A percentile compares a stretch with the other conserved stretches of the same genome.
Conservation (phyloP, 2,888 invertebrate species). For the Polymixis lichenea region DNA sequence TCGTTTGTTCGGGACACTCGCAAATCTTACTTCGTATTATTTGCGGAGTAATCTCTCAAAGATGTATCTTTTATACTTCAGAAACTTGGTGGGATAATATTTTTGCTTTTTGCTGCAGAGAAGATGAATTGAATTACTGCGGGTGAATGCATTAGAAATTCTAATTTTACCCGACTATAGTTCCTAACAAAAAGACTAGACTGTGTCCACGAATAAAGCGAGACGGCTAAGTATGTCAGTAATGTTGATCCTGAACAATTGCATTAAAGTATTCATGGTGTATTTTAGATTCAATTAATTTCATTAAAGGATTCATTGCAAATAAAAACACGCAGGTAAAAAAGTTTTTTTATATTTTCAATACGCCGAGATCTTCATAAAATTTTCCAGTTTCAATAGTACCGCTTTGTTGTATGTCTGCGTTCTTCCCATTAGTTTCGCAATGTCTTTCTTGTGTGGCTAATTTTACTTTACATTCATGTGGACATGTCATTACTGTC, state of each 20-base stretch:
- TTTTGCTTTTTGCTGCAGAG: conserved; percentile 54
- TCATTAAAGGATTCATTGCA: conserved; percentile 19
- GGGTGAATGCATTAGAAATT: conserved; percentile 79
- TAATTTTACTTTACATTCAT: conserved; percentile 79
- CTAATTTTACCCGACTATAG: conserved; percentile 74
- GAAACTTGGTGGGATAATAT: conserved; percentile 36
- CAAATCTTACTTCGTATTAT: conserved; percentile 73
- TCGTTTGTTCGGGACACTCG: conserved; percentile 69
- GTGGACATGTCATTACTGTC: conserved; percentile 83
- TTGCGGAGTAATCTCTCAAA: conserved; percentile 70
- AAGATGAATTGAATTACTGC: conserved; percentile 74
- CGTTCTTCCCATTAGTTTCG: conserved; percentile 69
- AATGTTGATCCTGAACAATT: conserved; percentile 72
- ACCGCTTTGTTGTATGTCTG: conserved; percentile 36
- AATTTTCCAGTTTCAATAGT: conserved; percentile 19
- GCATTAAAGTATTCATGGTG: conserved; percentile 51
- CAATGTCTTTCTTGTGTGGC: conserved; percentile 67
- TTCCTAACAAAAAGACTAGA: conserved; percentile 74
- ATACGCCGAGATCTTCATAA: conserved; percentile 16
- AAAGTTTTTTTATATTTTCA: conserved; percentile 19
- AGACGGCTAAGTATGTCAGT: conserved; percentile 82
- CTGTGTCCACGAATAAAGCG: conserved; percentile 77
- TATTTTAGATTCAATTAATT: conserved; percentile 25
- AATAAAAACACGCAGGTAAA: conserved; percentile 6
- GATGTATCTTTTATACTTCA: conserved; percentile 62